Evolutionary conservation across 2,113 vertebrate species (phyloP).

Genomic region (Ceuthmochares aereus): DNA sequence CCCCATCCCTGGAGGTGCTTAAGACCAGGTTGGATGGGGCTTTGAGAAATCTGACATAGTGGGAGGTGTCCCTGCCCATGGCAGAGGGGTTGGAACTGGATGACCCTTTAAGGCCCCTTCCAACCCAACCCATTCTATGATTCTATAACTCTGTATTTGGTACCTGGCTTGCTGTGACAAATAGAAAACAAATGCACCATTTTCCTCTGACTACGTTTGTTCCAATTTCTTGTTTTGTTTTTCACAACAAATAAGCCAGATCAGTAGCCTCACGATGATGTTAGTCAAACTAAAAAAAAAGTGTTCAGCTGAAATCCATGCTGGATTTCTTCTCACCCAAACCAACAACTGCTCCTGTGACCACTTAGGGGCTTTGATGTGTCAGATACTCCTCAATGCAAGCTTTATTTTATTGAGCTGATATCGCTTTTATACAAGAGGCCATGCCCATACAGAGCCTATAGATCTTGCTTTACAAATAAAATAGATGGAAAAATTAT

Average conservation of each 20-base stretch:
- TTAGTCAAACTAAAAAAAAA: background rate
- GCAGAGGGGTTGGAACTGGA: too few relatives aligned
- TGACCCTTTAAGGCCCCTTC: too few relatives aligned
- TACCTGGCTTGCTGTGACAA: background rate
- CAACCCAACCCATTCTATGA: too few relatives aligned
- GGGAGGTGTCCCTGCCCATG: too few relatives aligned
- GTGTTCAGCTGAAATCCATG: background rate
- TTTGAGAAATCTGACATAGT: too few relatives aligned
- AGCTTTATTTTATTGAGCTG: background rate
- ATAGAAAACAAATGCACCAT: background rate
- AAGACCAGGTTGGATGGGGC: too few relatives aligned
- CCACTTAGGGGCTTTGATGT: rapidly evolving
- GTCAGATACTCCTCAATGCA: background rate
- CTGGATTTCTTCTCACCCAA: background rate
- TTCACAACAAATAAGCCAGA: background rate
- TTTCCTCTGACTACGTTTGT: background rate
- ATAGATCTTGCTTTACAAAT: background rate
- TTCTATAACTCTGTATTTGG: background rate
- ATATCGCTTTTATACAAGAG: background rate
- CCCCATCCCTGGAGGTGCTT: too few relatives aligned
- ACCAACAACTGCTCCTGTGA: background rate
- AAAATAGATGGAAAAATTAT: constrained; percentile 13
- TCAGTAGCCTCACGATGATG: background rate
- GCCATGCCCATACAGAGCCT: background rate
- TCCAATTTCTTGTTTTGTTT: background rate